A percentile compares a stretch with the other conserved stretches of the same genome.
Evolutionary conservation across 64 coral and sea anemone genomes (phyloP).

Genomic region (Hydrozoanthus tunicans): DNA sequence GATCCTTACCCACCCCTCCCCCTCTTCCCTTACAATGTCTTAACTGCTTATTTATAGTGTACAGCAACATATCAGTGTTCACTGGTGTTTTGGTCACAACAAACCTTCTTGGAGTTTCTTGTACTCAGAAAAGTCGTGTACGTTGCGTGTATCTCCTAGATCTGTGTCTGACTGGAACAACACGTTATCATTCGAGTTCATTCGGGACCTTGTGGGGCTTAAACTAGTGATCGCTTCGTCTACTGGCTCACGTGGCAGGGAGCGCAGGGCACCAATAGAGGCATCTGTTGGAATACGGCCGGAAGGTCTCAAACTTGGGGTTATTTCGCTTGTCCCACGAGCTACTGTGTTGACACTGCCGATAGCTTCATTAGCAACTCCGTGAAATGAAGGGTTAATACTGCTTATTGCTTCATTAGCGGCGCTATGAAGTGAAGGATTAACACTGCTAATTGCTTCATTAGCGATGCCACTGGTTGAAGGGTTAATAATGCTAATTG

Average conservation of each 20-base stretch:
- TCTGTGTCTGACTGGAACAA: conserved; percentile 42
- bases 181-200: conserved; percentile 44
- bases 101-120: conserved; percentile 43
- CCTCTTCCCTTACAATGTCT: too few relatives aligned
- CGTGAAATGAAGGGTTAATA: not conserved
- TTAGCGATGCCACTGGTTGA: not conserved
- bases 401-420: not conserved
- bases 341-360: not conserved
- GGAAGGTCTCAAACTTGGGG: not conserved
- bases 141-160: conserved; percentile 18
- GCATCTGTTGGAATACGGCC: not conserved
- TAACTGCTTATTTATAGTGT: not conserved
- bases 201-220: not conserved
- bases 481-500: not conserved
- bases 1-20: too few relatives aligned
- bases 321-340: not conserved
- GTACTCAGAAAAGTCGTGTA: conserved; percentile 30
- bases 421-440: too few relatives aligned
- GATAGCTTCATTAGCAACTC: not conserved
- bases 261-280: not conserved
- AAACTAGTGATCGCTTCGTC: conserved; percentile 42
- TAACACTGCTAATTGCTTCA: not conserved
- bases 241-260: not conserved
- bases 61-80: not conserved
- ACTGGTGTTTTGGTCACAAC: not conserved